Evolutionary conservation across 2,888 invertebrate genomes (phyloP), one percentile per base, ranked within the genome.

Genomic region (Dyspetes luteomarginatus): DNA sequence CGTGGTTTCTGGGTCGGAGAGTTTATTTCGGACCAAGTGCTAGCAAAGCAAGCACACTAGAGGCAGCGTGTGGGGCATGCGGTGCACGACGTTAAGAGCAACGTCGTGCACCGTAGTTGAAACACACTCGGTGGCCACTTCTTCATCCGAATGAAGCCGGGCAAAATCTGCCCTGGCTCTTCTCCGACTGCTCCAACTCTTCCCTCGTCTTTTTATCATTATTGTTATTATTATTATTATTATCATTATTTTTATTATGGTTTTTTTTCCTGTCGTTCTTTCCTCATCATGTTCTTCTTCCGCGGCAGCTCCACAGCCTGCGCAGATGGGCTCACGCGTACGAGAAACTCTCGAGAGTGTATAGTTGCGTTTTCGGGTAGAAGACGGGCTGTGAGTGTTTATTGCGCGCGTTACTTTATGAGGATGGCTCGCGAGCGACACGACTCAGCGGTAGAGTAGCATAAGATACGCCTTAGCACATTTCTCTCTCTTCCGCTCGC

Each of bases 1-100:
- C 75, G 65, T 73, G 79, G 67, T 82, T 83, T 83, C 82, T 83
- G 83, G 83, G 83, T 83, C 83, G 81, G 69, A 56, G 74, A 73
- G 83, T 78, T 83, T 83, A 83, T 82, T 83, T 83, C 73, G 81
- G 81, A 73, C 64, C 15, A 60, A 80, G 71, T 80, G 75, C 75
- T 67, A 80, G 71, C 60, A 60, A 75, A 78, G 78, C 71, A 62
- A 71, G 65, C 69, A 60, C 75, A 62, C 50, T 15, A n/a, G 36
- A 62, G 36, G 24, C 62, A 24, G 58, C n/a, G 36, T 41, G 62
- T 62, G 72, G 36, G 62, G 48, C 17, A 48, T 17, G 15, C 48
- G n/a, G n/a, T n/a, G n/a, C n/a, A n/a, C n/a, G n/a, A n/a, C n/a
- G n/a, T n/a, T n/a, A n/a, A n/a, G n/a, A n/a, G n/a, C n/a, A n/a